Conservation (phyloP, 2,797 vertebrate genomes). For the Vespertilio murinus region DNA sequence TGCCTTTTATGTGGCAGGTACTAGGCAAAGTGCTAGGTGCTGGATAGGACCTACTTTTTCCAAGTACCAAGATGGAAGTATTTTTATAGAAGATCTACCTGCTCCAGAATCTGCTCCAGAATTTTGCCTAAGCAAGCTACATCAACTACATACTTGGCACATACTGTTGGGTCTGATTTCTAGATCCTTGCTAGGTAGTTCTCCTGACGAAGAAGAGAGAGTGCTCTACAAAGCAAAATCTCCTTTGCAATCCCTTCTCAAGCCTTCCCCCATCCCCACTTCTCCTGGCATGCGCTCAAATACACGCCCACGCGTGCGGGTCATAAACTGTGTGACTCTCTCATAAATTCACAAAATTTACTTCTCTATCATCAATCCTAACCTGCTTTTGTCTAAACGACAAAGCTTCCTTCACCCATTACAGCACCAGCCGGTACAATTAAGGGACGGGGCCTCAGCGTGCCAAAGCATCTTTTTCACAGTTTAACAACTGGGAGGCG, state of each 20-base stretch:
- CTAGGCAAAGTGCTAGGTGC: too few relatives aligned
- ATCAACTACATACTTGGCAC: not conserved
- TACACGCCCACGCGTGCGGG: accelerated
- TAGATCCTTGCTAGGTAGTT: not conserved
- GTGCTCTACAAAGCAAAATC: not conserved
- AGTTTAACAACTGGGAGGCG: not conserved
- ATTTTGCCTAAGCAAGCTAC: not conserved
- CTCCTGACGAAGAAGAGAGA: not conserved
- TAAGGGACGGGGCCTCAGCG: not conserved
- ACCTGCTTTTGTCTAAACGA: constrained; percentile 17
- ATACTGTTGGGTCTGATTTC: not conserved
- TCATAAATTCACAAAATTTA: not conserved
- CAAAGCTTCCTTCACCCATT: not conserved
- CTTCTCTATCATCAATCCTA: not conserved
- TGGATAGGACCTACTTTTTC: not conserved
- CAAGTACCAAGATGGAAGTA: not conserved
- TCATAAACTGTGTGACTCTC: not conserved
- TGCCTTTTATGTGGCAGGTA: not conserved
- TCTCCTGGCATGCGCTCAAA: not conserved
- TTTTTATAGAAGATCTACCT: not conserved
- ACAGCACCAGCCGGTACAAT: not conserved
- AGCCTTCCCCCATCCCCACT: not conserved
- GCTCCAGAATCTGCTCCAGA: not conserved
- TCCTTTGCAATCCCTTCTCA: not conserved
- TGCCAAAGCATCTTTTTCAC: not conserved